Base-by-base conservation (phyloP, 2,888 invertebrate species). In the Campoplex nolae region DNA sequence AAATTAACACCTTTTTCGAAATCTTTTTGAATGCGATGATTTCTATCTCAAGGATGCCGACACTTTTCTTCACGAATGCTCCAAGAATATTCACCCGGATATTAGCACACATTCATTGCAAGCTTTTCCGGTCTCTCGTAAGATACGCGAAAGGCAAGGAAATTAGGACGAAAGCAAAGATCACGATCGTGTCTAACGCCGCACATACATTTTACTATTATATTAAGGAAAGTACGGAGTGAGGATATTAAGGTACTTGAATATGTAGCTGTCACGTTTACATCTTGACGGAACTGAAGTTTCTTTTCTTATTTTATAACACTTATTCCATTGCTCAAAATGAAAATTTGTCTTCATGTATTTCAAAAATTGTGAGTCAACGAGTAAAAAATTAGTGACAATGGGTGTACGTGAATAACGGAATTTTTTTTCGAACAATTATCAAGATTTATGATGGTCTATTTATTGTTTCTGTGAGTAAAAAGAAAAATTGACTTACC, bases 21-120 rank as follows among this genome's bases (percentile, higher is more conserved):
- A 54, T 42, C 28, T 6, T 45, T 32, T 42, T 16, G 42, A 18
- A 56, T 28, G 28, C n/a, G 62, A 79, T 23, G 18, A 73, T 73
- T 80, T 62, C 48, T 73, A 58, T 71, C 71, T n/a, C 71, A 32
- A 35, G 48, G 35, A 11, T 48, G 16, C 71, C 54, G 68, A 28
- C 9, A n/a, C 42, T 45, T 56, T 56, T 42, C 23, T 56, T 67
- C 65, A 7, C 11, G 18, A 32, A 32, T 16, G 16, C 18, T 51
- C 16, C 51, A n/a, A 73, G 67, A 51, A 38, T 79, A 74, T 83
- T 58, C 74, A 67, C 65, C 58, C 48, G 28, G 65, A 68, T 79
- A 79, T 74, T 79, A 79, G 54, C 78, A 38, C 38, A 79, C 79
- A 74, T 73, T 79, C n/a, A 54, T 78, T 78, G 56, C 73, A 65